Percentiles rank a stretch among this genome's conserved stretches.
These are phyloP conservation scores for Muntiacus reevesi DNA, from an alignment of 2,113 vertebrate species.

Conservation along the genomic window DNA sequence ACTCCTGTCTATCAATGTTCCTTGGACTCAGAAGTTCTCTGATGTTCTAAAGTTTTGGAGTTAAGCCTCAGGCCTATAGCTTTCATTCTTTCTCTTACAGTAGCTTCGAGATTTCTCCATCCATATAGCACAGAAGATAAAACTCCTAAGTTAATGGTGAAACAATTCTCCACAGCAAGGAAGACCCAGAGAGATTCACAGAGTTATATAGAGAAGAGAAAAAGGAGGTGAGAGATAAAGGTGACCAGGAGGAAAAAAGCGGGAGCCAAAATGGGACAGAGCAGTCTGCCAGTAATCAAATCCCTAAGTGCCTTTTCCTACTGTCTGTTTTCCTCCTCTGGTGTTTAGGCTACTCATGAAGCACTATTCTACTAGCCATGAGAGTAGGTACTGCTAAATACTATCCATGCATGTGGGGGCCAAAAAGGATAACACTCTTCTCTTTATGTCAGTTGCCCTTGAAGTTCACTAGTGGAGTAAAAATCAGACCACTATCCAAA, in stretches of 20 bases:
- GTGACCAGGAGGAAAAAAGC: not conserved
- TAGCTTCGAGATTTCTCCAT: not conserved
- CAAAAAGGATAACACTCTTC: not conserved
- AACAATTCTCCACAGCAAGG: not conserved
- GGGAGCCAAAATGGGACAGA: not conserved
- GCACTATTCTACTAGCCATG: accelerated
- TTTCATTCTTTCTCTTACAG: not conserved
- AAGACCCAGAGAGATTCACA: not conserved
- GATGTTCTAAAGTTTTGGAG: not conserved
- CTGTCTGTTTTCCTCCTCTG: not conserved
- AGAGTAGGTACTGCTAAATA: not conserved
- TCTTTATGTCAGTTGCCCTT: not conserved
- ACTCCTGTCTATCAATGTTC: not conserved
- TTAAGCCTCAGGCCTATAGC: not conserved
- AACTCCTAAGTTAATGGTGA: not conserved
- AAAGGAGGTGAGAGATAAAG: not conserved
- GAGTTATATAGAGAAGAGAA: not conserved
- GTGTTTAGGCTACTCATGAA: not conserved
- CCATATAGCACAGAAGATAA: not conserved
- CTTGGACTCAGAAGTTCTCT: not conserved
- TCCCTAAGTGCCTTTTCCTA: not conserved
- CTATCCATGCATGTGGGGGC: accelerated
- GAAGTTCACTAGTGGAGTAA: not conserved
- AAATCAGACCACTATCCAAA: not conserved
- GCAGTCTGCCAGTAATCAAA: not conserved